Base-by-base conservation (phyloP, 2,888 invertebrate genomes). In the Dusona sp. region DNA sequence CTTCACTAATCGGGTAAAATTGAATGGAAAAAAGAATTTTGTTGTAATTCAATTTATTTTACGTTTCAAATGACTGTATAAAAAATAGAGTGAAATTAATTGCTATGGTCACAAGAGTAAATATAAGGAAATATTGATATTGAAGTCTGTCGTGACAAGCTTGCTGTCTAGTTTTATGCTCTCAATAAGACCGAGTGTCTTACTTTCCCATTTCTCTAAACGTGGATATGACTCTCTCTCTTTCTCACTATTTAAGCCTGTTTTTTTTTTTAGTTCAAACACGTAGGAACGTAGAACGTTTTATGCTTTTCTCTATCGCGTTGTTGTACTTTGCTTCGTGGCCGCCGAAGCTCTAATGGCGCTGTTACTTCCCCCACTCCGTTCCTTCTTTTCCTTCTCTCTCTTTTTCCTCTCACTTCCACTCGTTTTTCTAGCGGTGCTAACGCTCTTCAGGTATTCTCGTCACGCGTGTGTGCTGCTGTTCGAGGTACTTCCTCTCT, bases 281-380 rank as follows among this genome's bases (percentile, higher is more conserved):
- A 51, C 42, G 77, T 36, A 22, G 25, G n/a, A 38, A 70, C 48
- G 33, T 33, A n/a, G n/a, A 45, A 61, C 64, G 13, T 75, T 75
- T 25, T 65, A 38, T 75, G n/a, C 65, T 51, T 64, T 36, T 74
- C 72, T 79, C 68, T 84, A 51, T 81, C 61, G 57, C 65, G 57
- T 36, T 61, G 45, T n/a, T 48, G 19, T 77, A 29, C 57, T 67
- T 73, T 51, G 72, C 79, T 54, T 38, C 45, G 33, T 45, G 42
- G 64, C 74, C 70, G 54, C 64, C 78, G 61, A 67, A 22, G 57
- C 81, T 83, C 81, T 82, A 83, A 81, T 83, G 79, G 83, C 75
- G 78, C 48, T 81, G 61, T n/a, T 51, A 45, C 25, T 65, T 67
- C 54, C 67, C 81, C 81, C 75, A 57, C 74, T 38, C 74, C 19